Base-by-base conservation (phyloP, 23 tunicate genomes). In the Botrylloides violaceus region DNA sequence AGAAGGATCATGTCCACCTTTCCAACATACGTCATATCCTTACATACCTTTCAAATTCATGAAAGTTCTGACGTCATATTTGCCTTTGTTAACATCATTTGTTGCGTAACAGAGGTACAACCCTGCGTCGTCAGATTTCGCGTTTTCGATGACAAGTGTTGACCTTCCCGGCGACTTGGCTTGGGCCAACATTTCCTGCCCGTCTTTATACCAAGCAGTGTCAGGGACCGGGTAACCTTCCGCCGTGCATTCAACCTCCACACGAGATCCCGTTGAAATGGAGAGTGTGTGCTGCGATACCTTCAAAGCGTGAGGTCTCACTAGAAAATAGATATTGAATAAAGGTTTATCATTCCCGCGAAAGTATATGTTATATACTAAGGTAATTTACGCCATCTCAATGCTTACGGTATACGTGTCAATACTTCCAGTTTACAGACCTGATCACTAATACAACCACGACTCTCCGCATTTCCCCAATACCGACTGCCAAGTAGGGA, bases 161-260 rank as follows among this genome's bases (percentile, higher is more conserved):
- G 62, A 58, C 3, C 4, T 58, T 58, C 29, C 62, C 26, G 62
- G 26, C 3, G 4, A 28, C 4, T 4, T 9, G 26, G 62, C 23
- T 58, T 58, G 62, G 26, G 23, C 29, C 4, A 58, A 23, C 5
- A 28, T 28, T 9, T 58, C 9, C 26, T 58, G 9, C 23, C 26
- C 12, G 12, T 58, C 62, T 58, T 58, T 58, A 29, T 58, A 58
- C 62, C 62, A 58, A 4, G 62, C 62, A 58, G 26, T 29, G 26
- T 58, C 62, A 29, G 62, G 62, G 26, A 58, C 29, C 3, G 62
- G 62, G 62, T 23, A 58, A 3, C 62, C 62, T 5, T 58, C 12
- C 4, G 62, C 62, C 4, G 62, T 4, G 62, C 62, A 58, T 4
- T 58, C 62, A 29, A 58, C 26, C 26, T 58, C 4, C 29, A 58